A percentile compares a stretch with the other conserved stretches of the same genome.
These are phyloP conservation scores for Apamea crenata DNA, from an alignment of 2,888 invertebrate species.

Conservation along the genomic window DNA sequence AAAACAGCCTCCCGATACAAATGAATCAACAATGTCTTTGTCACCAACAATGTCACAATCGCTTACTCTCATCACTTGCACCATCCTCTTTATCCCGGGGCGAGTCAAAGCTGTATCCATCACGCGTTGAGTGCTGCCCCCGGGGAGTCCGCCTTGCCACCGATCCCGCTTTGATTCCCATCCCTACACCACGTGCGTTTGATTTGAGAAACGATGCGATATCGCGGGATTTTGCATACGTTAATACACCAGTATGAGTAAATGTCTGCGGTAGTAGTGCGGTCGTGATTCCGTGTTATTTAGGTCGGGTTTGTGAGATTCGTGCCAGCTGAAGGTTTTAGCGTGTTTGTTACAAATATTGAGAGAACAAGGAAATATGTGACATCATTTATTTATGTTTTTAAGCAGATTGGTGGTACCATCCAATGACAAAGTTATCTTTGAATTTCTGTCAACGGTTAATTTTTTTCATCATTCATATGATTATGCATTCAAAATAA, in stretches of 20 bases:
- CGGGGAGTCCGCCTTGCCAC: constrained; percentile 56
- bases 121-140: constrained; percentile 66
- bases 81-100: constrained; percentile 43
- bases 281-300: constrained; percentile 19
- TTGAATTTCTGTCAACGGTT: background rate
- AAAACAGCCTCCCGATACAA: background rate
- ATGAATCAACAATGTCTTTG: background rate
- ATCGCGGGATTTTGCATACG: constrained; percentile 47
- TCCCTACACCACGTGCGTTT: constrained; percentile 54
- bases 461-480: background rate
- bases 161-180: constrained; percentile 53
- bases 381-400: constrained; percentile 6
- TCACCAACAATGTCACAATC: background rate
- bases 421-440: background rate
- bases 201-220: constrained; percentile 61
- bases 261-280: constrained; percentile 26
- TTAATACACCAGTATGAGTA: constrained; percentile 37
- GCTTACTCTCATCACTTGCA: constrained; percentile 28
- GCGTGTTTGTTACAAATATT: constrained; percentile 21
- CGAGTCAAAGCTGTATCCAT: constrained; percentile 64
- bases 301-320: constrained; percentile 17
- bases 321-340: constrained; percentile 7
- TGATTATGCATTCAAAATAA: background rate
- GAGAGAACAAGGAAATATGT: constrained; percentile 7
- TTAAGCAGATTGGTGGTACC: constrained; percentile 5